Evolutionary conservation across 2,113 vertebrate genomes (phyloP).

Genomic region (Seriola quinqueradiata): DNA sequence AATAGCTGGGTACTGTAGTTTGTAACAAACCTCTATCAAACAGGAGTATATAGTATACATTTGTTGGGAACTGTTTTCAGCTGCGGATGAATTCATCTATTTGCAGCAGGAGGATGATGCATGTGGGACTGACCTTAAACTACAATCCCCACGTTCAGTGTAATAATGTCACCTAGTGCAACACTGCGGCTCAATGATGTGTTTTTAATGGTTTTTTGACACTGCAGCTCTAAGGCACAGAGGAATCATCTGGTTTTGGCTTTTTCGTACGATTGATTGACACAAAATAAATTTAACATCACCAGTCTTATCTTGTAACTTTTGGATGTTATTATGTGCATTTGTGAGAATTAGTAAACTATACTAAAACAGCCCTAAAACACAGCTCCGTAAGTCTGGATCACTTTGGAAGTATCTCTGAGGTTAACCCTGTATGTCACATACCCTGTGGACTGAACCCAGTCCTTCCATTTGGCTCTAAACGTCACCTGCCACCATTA

Average conservation of each 20-base stretch:
- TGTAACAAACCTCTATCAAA: no score
- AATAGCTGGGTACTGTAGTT: neutral
- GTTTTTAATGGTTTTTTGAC: slow-evolving; percentile 2
- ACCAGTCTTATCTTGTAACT: neutral
- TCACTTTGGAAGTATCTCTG: neutral
- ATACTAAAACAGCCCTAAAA: neutral
- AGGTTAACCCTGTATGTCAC: neutral
- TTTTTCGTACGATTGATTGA: neutral
- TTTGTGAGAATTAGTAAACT: neutral
- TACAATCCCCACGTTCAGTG: neutral
- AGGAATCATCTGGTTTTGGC: slow-evolving; percentile 2
- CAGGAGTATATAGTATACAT: neutral
- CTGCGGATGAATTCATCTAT: neutral
- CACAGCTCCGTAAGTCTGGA: neutral
- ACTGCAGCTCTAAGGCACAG: no score
- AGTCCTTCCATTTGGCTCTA: neutral
- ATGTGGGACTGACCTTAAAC: neutral
- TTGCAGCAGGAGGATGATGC: neutral
- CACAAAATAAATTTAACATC: neutral
- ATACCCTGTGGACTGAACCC: no score
- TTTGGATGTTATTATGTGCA: neutral
- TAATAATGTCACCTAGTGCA: neutral
- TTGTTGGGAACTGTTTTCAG: neutral
- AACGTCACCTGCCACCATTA: neutral
- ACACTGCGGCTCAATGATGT: neutral